Evolutionary conservation across 2,888 invertebrate genomes (phyloP).

Genomic region (Drosophila kambysellisi): DNA sequence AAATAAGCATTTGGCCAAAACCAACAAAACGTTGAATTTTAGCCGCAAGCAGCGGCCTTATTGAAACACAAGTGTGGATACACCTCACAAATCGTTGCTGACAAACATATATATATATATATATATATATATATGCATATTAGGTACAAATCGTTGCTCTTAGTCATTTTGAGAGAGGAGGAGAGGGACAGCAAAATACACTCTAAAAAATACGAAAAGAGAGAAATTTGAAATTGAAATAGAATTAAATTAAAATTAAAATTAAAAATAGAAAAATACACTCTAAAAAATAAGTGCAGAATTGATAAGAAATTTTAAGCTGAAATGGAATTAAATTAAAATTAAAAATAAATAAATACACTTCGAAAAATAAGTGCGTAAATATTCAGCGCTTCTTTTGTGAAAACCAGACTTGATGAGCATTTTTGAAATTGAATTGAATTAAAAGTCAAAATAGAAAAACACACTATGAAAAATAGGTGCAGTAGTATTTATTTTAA

Average conservation of each 20-base stretch:
- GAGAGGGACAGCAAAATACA: constrained; percentile 4
- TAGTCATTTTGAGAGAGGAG: constrained; percentile 35
- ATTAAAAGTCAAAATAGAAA: background rate
- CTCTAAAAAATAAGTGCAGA: background rate
- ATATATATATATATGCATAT: background rate
- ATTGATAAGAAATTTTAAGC: background rate
- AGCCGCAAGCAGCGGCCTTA: constrained; percentile 60
- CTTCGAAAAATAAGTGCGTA: too few species aligned
- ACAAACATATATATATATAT: background rate
- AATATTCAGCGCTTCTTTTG: too few species aligned
- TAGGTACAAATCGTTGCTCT: constrained; percentile 18
- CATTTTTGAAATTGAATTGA: background rate
- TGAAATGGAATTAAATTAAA: background rate
- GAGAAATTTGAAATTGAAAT: background rate
- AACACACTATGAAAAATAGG: background rate
- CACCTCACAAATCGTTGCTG: constrained; percentile 18
- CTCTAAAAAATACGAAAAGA: background rate
- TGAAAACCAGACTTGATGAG: too few species aligned
- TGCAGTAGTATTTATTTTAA: background rate
- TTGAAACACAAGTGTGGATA: constrained; percentile 55
- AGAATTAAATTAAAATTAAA: background rate
- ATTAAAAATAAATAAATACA: background rate
- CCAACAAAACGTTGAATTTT: constrained; percentile 35
- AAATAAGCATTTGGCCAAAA: constrained; percentile 20
- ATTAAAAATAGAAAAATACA: background rate